Percentiles rank a stretch among this genome's conserved stretches.
Evolutionary conservation across 2,797 vertebrate genomes (phyloP).

Genomic region (Anguilla megastoma): DNA sequence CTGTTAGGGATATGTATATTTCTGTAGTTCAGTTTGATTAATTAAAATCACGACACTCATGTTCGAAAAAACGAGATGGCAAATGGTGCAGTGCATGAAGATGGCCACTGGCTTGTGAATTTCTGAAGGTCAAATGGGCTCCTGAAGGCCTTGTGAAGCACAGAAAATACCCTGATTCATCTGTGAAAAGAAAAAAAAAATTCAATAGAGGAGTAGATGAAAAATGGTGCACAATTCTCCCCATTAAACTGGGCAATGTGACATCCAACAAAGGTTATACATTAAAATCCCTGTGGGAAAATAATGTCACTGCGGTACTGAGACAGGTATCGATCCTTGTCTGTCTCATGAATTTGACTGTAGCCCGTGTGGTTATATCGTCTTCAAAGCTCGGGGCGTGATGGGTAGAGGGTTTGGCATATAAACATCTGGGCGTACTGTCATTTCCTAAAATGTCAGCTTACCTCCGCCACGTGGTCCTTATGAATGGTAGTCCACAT

Average conservation of each 20-base stretch:
- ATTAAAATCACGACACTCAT: not conserved
- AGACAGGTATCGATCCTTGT: not conserved
- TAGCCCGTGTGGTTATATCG: not conserved
- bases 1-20: not conserved
- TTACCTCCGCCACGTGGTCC: not conserved
- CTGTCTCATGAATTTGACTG: not conserved
- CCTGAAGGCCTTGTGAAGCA: constrained; percentile 3
- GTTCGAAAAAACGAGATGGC: not conserved
- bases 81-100: not conserved
- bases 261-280: not conserved
- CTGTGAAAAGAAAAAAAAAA: not conserved
- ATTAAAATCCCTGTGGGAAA: not conserved
- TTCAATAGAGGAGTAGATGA: not conserved
- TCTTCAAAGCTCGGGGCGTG: not conserved
- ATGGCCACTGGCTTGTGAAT: not conserved
- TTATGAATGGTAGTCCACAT: not conserved
- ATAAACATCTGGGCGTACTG: not conserved
- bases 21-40: not conserved
- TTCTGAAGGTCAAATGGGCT: not conserved
- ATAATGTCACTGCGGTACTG: not conserved
- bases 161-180: constrained; percentile 4
- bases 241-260: not conserved
- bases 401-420: not conserved
- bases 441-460: not conserved
- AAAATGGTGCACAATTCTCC: constrained; percentile 8